Evolutionary conservation across 2,888 invertebrate species (phyloP).

Genomic region (Biston betularia): DNA sequence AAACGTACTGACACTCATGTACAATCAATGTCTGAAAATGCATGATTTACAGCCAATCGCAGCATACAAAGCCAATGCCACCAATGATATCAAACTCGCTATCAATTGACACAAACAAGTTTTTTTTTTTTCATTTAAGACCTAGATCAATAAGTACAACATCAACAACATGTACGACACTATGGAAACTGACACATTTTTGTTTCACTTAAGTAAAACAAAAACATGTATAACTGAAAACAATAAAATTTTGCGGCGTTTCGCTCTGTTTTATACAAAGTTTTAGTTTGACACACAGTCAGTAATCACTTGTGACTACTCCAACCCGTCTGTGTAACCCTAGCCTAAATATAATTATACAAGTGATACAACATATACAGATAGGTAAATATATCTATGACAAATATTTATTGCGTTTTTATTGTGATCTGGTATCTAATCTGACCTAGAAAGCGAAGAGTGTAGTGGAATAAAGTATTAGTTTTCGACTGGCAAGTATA

Average conservation of each 20-base stretch:
- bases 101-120: no score
- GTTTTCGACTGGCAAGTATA: constrained; percentile 10
- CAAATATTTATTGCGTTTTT: constrained; percentile 58
- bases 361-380: constrained; percentile 79
- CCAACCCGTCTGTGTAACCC: constrained; percentile 38
- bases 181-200: no score
- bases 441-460: constrained; percentile 25
- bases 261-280: no score
- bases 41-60: background rate
- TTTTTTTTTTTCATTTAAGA: background rate
- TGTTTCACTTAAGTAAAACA: no score
- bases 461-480: constrained; percentile 19
- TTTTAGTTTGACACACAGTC: no score
- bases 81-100: background rate
- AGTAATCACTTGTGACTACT: constrained; percentile 35
- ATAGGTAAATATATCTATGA: constrained; percentile 61
- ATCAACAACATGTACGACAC: no score
- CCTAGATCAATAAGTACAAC: background rate
- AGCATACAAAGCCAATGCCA: background rate
- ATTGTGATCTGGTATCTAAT: constrained; percentile 46
- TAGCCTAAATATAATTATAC: constrained; percentile 58
- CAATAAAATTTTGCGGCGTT: no score
- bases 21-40: background rate
- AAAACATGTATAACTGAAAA: no score
- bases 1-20: background rate